Evolutionary conservation across 2,797 vertebrate genomes (phyloP).

Genomic region (Pogonophryne albipinna): DNA sequence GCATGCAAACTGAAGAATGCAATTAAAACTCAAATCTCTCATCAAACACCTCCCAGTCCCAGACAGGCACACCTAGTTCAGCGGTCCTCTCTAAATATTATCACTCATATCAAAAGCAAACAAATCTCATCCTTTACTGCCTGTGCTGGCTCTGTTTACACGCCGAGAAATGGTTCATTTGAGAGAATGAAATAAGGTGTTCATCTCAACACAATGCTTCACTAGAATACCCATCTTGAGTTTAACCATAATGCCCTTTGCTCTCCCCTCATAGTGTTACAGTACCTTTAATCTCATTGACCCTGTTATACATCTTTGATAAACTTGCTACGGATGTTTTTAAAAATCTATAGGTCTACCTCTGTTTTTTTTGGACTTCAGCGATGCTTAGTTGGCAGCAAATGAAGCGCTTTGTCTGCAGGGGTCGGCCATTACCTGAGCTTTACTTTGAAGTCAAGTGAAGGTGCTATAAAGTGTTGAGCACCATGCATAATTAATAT

Average conservation of each 20-base stretch:
- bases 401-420: conserved; percentile 32
- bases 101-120: conserved; percentile 87
- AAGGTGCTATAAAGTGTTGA: conserved; percentile 16
- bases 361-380: conserved; percentile 48
- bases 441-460: conserved; percentile 42
- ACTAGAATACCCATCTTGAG: background rate
- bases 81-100: conserved; percentile 81
- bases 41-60: conserved; percentile 79
- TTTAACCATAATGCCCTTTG: background rate
- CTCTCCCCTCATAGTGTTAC: conserved; percentile 6
- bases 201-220: conserved; percentile 10
- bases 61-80: conserved; percentile 68
- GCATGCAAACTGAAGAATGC: conserved; percentile 75
- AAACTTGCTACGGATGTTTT: conserved; percentile 37
- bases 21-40: conserved; percentile 86
- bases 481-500: conserved; percentile 9
- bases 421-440: conserved; percentile 39
- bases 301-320: conserved; percentile 18
- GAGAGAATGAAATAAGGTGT: conserved; percentile 45
- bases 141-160: conserved; percentile 75
- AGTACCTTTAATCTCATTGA: conserved; percentile 43
- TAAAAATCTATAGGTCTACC: conserved; percentile 43
- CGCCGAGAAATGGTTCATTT: conserved; percentile 47
- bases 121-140: conserved; percentile 78
- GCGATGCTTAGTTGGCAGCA: conserved; percentile 46